Evolutionary conservation across 2,113 vertebrate species (phyloP).

Genomic region (Heptranchias perlo): DNA sequence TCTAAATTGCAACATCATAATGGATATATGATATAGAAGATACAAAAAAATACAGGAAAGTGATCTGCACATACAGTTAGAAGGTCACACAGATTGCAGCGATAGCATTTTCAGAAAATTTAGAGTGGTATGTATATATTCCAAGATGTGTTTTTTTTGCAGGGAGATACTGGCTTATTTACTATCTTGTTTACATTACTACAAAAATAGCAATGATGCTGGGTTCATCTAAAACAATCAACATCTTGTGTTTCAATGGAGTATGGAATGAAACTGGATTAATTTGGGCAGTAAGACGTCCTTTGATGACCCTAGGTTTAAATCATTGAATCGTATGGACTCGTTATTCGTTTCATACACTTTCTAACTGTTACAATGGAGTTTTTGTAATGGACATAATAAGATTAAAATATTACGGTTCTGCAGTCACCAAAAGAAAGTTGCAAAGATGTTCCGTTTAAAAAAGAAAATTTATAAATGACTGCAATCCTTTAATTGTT

Average conservation of each 20-base stretch:
- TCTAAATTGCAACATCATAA: background rate
- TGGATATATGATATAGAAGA: background rate
- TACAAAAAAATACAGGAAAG: too few species aligned
- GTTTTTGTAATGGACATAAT: background rate
- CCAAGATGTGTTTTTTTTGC: background rate
- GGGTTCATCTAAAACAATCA: background rate
- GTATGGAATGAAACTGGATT: background rate
- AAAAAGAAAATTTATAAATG: background rate
- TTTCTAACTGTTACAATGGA: background rate
- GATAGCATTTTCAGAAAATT: background rate
- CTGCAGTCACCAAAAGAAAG: conserved; percentile 1
- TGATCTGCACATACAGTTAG: background rate
- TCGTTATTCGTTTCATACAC: background rate
- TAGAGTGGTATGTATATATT: background rate
- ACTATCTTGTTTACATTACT: background rate
- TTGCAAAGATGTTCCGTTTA: background rate
- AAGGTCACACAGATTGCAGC: background rate
- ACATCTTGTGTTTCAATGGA: background rate
- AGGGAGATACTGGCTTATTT: background rate
- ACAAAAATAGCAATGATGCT: background rate
- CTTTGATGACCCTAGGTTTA: background rate
- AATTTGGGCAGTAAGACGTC: background rate
- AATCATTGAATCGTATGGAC: background rate
- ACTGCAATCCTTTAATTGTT: background rate
- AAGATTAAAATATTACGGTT: background rate